Conservation (phyloP, 2,797 vertebrate species). For the Carduelis carduelis region DNA sequence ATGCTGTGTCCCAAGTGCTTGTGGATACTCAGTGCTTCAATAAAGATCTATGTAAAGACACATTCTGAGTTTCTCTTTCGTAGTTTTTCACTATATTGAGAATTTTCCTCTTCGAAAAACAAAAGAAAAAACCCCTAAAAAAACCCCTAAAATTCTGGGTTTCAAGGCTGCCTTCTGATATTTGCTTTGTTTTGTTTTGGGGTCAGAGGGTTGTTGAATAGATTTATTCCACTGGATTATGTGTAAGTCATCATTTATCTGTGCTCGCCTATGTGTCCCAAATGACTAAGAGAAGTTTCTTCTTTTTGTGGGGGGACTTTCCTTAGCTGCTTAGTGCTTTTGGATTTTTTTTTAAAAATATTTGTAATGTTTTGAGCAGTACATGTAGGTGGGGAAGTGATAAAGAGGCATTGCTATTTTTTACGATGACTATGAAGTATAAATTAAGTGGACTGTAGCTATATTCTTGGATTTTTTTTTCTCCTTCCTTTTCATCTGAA, state of each 20-base stretch:
- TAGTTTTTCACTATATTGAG: not conserved
- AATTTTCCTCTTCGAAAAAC: not conserved
- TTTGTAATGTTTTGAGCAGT: not conserved
- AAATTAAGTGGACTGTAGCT: not conserved
- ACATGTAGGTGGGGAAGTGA: accelerated
- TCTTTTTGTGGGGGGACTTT: not conserved
- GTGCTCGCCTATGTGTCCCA: not conserved
- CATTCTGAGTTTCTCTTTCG: not conserved
- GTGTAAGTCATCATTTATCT: not conserved
- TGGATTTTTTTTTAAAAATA: accelerated
- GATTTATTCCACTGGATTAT: not conserved
- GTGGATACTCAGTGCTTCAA: not conserved
- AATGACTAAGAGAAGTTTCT: not conserved
- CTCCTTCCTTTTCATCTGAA: not conserved
- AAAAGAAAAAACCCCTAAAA: not conserved
- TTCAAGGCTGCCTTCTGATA: not conserved
- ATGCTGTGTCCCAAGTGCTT: not conserved
- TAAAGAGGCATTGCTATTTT: not conserved
- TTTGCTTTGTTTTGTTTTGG: not conserved
- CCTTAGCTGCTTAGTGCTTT: not conserved
- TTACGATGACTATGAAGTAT: not conserved
- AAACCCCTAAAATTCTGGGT: not conserved
- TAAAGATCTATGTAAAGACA: not conserved
- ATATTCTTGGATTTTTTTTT: not conserved
- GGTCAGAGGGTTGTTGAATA: not conserved